Evolutionary conservation across 2,113 vertebrate species (phyloP), one percentile per base, ranked within the genome.

Genomic region (Ivindomyrus marchei): DNA sequence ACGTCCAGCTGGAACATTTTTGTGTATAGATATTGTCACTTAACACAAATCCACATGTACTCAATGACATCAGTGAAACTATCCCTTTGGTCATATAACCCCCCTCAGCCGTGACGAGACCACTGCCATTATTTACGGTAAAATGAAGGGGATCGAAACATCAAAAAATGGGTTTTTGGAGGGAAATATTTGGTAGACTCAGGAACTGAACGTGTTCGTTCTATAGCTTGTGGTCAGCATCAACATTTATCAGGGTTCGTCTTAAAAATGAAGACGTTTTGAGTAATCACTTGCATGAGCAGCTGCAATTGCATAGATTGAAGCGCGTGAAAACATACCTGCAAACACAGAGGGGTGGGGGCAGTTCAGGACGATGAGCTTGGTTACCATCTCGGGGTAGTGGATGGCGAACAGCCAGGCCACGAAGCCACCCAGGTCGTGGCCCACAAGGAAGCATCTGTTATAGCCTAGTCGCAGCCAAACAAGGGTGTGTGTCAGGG

Each of bases 351-450:
- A 97, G 24, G 98, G 98, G 93, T 99, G 98, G 88, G 98, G 98
- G 92, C 97, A 99, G 94, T 99, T 99, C 24, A 99, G 94, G 92
- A 99, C 97, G 70, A 99, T 97, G 91, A 99, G 97, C 91, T 98
- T 99, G 3, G 96, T 97, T 92, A 99, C 97, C 98, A 98, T 97
- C 95, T 99, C 98, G 13, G 98, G 98, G 92, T 98, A 98, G 93
- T 98, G 97, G 90, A 99, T 97, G 77, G 98, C 97, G 90, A 97
- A 97, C 77, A 99, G 95, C 98, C 98, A 99, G 36, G 98, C 98
- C 2, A 99, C 95, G 94, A 97, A 97, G 92, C 98, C 98, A 17
- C 98, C 98, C 98, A 98, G 99, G 95, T 98, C 98, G 3, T 99
- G 98, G 90, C 98, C 98, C 92, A 99, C 96, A 77, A 99, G 95